phyloP scores from a whole-genome alignment of 2,113 vertebrate species.

The Zosterops pallidus region DNA sequence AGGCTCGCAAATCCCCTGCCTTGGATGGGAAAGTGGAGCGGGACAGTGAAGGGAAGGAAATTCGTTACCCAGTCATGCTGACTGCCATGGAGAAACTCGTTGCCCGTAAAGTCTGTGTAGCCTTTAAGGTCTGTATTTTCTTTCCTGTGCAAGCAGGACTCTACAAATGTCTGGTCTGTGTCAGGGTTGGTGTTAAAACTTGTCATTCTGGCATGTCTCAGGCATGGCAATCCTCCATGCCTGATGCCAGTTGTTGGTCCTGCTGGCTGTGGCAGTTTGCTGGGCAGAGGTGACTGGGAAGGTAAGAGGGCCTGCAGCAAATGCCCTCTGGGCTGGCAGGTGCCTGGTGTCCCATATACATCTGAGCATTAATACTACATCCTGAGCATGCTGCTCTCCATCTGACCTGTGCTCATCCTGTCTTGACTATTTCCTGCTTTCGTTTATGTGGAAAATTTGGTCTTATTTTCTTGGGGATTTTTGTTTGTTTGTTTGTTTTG shows the following conservation, averaged over 20 bases:
- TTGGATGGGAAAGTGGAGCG: slow-evolving; percentile 97
- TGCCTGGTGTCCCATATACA: not conserved
- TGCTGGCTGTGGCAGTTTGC: not conserved
- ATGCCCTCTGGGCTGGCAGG: not conserved
- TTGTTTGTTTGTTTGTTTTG: no score
- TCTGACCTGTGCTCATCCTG: not conserved
- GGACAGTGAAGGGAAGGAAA: slow-evolving; percentile 97
- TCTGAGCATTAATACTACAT: not conserved
- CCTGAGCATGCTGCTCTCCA: not conserved
- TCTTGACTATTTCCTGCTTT: not conserved
- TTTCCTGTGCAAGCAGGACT: not conserved
- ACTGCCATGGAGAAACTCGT: slow-evolving; percentile 98
- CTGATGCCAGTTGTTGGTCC: not conserved
- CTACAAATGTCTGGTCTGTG: rapidly evolving
- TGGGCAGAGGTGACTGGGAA: not conserved
- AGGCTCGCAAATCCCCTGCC: slow-evolving; percentile 96
- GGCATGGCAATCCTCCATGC: no score
- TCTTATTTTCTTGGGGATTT: not conserved
- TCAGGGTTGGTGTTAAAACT: not conserved
- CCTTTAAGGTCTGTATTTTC: slow-evolving; percentile 88
- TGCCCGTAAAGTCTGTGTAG: slow-evolving; percentile 94
- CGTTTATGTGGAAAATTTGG: not conserved
- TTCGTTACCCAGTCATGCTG: slow-evolving; percentile 97
- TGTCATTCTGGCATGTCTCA: not conserved
- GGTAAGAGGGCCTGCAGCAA: not conserved